Base-by-base conservation (phyloP, 2,888 invertebrate genomes). In the Drosophila austrosaltans region DNA sequence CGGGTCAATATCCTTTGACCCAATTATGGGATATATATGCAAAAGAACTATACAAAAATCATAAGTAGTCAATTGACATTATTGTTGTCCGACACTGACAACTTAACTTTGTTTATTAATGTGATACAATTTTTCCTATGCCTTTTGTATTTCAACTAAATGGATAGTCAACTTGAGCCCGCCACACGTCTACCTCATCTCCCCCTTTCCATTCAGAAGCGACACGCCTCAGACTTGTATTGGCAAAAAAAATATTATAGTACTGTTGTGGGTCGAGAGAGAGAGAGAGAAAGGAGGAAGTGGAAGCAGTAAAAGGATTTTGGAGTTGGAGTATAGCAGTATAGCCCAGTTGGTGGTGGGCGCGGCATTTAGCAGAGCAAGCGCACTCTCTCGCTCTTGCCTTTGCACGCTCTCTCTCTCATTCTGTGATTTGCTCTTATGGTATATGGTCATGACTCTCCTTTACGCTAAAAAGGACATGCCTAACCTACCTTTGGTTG, bases 1-100 rank as follows among this genome's bases (percentile, higher is more conserved):
- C 80, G 82, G 90, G 90, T 90, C 90, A 90, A 90, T 89, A 90
- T 90, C 90, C 90, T 90, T 90, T 90, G 90, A 90, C 90, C 90
- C 87, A 90, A 89, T 88, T 90, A 79, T 81, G 44, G 53, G 54
- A 68, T 64, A 20, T 44, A 3, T 42, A n/a, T 42, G 44, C 30
- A 10, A 10, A 42, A 63, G 63, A 73, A 73, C 66, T 76, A 73
- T 76, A 65, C 72, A 74, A 74, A 78, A 75, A 66, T 75, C 78
- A 85, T 77, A 57, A 57, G 62, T 69, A 77, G 81, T 77, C 87
- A 85, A 84, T 86, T 78, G 82, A 73, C 81, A 82, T 71, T 68
- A 74, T 74, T 63, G 59, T 56, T 66, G 63, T 67, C 57, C 54
- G 63, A 30, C 66, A 66, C 60, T 69, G 69, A 63, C 77, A 78